Conservation (phyloP, 1,140 invertebrate species). For the Drosophila ercepeae region DNA sequence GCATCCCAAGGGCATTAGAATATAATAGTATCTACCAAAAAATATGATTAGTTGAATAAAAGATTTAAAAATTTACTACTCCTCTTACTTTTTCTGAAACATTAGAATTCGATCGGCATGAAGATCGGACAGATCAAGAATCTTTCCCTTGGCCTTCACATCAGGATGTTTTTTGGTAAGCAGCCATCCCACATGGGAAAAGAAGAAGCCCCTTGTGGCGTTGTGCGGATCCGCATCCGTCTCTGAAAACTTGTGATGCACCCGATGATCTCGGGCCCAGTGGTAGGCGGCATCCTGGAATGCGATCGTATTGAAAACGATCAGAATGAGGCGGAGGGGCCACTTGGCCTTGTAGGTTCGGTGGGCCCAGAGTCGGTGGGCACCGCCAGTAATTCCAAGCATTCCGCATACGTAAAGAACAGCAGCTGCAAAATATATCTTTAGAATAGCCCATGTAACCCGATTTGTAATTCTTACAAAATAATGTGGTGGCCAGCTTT, state of each 20-base stretch:
- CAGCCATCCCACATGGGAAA: slow-evolving; percentile 97
- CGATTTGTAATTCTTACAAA: slow-evolving; percentile 84
- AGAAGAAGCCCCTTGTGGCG: slow-evolving; percentile 97
- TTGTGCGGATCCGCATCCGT: slow-evolving; percentile 98
- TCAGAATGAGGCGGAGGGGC: slow-evolving; percentile 91
- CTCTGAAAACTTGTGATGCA: slow-evolving; percentile 98
- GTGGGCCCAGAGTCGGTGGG: slow-evolving; percentile 97
- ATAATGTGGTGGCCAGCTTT: slow-evolving; percentile 90
- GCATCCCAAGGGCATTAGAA: slow-evolving; percentile 92
- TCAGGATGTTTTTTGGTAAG: slow-evolving; percentile 95
- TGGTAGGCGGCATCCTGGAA: slow-evolving; percentile 97
- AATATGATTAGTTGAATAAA: not conserved
- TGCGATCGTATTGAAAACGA: slow-evolving; percentile 93
- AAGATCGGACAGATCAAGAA: slow-evolving; percentile 95
- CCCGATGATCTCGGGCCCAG: slow-evolving; percentile 97
- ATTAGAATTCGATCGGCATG: slow-evolving; percentile 92
- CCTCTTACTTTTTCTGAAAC: slow-evolving; percentile 95
- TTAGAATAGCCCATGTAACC: not conserved
- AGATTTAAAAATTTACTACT: not conserved
- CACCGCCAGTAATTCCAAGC: slow-evolving; percentile 94
- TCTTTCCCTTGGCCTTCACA: slow-evolving; percentile 93
- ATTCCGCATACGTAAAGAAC: not conserved
- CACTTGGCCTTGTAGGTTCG: slow-evolving; percentile 96
- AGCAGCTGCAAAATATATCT: not conserved
- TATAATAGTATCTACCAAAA: slow-evolving; percentile 89